Evolutionary conservation across 2,888 invertebrate species (phyloP).

Genomic region (Agrochola litura): DNA sequence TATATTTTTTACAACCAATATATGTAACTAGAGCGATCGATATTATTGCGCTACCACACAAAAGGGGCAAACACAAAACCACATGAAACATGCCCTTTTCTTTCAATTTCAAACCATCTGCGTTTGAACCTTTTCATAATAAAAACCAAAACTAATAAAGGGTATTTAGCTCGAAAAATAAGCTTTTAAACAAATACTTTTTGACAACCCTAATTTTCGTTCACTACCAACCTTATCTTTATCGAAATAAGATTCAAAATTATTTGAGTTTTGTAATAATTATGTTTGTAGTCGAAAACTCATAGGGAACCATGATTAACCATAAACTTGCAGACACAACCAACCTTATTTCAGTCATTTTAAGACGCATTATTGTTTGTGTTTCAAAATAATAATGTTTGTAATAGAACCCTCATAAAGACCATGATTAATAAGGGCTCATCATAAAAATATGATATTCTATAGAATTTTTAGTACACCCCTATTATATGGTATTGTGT

Average conservation of each 20-base stretch:
- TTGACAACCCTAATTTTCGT: constrained; percentile 17
- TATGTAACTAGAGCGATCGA: constrained; percentile 19
- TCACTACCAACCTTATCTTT: not conserved
- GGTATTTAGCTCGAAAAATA: constrained; percentile 64
- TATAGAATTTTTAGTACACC: constrained; percentile 57
- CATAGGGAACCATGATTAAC: constrained; percentile 57
- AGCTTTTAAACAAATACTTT: constrained; percentile 65
- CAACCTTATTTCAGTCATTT: not conserved
- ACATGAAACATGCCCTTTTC: constrained; percentile 28
- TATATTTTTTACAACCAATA: not conserved
- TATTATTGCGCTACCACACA: constrained; percentile 53
- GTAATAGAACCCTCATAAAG: constrained; percentile 52
- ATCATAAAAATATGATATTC: constrained; percentile 71
- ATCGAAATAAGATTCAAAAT: constrained; percentile 16
- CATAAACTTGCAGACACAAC: constrained; percentile 1
- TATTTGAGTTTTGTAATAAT: not conserved
- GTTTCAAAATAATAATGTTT: not conserved
- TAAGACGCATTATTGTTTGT: constrained; percentile 1
- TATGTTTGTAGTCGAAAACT: constrained; percentile 50
- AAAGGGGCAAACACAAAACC: constrained; percentile 43
- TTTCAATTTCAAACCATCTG: constrained; percentile 57
- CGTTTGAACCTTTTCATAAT: constrained; percentile 55
- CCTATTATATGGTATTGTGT: constrained; percentile 56
- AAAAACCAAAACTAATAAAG: constrained; percentile 66
- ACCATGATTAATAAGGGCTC: constrained; percentile 62